Percentiles rank a stretch among this genome's conserved stretches.
Evolutionary conservation across 2,888 invertebrate genomes (phyloP).

Genomic region (Synergus gifuensis): DNA sequence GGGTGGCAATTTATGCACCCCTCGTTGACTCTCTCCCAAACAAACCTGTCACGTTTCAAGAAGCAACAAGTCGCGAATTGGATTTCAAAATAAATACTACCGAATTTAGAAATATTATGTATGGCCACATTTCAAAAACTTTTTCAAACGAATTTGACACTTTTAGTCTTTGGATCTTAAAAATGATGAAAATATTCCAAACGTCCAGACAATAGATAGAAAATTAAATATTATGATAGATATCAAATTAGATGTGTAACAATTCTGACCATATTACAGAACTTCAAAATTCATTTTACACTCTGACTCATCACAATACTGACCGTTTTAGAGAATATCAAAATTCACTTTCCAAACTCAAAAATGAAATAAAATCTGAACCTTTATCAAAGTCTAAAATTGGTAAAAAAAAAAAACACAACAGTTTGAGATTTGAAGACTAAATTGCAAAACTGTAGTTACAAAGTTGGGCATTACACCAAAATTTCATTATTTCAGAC

Average conservation of each 20-base stretch:
- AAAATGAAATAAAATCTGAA: background rate
- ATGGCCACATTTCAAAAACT: too few relatives aligned
- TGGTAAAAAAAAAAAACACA: too few relatives aligned
- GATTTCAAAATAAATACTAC: conserved; percentile 32
- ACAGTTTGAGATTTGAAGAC: too few relatives aligned
- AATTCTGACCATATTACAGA: background rate
- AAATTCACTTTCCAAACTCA: background rate
- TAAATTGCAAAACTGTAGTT: too few relatives aligned
- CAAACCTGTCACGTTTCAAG: conserved; percentile 62
- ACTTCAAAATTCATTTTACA: background rate
- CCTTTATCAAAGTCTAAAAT: background rate
- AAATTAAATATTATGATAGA: background rate
- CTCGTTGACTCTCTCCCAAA: conserved; percentile 59
- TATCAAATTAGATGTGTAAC: background rate
- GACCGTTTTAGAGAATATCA: background rate
- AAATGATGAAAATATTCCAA: background rate
- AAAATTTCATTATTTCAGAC: too few relatives aligned
- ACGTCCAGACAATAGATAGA: background rate
- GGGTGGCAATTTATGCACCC: conserved; percentile 63
- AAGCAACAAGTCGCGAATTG: conserved; percentile 61
- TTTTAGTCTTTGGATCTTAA: too few relatives aligned
- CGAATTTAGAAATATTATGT: background rate
- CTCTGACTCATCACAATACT: background rate
- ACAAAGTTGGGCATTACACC: too few relatives aligned
- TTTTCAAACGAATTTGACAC: too few relatives aligned